Percentiles rank a stretch among this genome's conserved stretches.
phyloP scores from a whole-genome alignment of 1,140 invertebrate genomes.

The Scylla paramamosain region DNA sequence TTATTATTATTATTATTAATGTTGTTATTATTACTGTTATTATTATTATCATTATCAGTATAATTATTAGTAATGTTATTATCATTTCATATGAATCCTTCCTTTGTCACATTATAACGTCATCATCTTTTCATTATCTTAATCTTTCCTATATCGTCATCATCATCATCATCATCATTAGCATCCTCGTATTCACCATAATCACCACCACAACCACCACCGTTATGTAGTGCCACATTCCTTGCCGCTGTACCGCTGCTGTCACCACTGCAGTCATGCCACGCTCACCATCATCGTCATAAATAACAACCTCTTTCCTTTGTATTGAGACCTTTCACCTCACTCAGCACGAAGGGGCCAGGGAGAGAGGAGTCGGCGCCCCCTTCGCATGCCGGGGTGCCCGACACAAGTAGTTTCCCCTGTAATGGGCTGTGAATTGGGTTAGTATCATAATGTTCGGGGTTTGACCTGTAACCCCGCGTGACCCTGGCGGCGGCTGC shows the following conservation, averaged over 20 bases:
- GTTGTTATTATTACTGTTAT: no score
- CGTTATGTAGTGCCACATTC: neutral
- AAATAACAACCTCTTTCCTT: neutral
- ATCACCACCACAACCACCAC: neutral
- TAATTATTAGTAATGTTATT: no score
- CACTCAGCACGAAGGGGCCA: neutral
- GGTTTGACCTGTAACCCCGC: constrained; percentile 63
- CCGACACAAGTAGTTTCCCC: constrained; percentile 65
- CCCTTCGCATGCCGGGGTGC: constrained; percentile 32
- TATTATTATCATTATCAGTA: no score
- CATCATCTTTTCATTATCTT: neutral
- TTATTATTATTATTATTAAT: no score
- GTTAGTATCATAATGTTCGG: constrained; percentile 74
- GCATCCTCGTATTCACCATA: neutral
- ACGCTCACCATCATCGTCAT: neutral
- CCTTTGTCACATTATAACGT: no score
- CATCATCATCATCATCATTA: neutral
- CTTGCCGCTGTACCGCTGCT: neutral
- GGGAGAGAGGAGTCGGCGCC: constrained; percentile 29
- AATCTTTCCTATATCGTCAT: no score
- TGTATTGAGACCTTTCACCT: constrained; percentile 22
- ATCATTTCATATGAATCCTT: no score
- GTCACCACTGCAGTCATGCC: neutral
- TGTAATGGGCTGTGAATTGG: constrained; percentile 74
- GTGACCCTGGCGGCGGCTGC: constrained; percentile 47